Evolutionary conservation across 1,140 invertebrate genomes (phyloP).

Genomic region (Rhynchophorus ferrugineus): DNA sequence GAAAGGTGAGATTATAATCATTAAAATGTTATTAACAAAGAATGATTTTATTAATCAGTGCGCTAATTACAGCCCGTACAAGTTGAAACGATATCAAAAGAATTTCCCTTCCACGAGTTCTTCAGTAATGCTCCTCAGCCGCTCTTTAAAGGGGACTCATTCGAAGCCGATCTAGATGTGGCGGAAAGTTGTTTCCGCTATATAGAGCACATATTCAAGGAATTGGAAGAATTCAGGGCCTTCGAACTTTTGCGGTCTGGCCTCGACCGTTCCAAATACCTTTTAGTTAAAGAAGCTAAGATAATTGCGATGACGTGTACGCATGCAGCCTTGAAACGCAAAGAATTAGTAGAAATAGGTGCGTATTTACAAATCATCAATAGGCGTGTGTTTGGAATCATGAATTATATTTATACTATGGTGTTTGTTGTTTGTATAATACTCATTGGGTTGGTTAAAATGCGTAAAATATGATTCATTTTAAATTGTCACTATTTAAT

Average conservation of each 20-base stretch:
- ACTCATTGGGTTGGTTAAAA: no score
- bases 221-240: constrained; percentile 95
- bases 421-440: no score
- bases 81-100: constrained; percentile 50
- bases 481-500: no score
- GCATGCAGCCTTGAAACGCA: constrained; percentile 93
- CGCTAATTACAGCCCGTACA: constrained; percentile 35
- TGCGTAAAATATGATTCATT: no score
- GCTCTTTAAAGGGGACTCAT: constrained; percentile 73
- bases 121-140: constrained; percentile 90
- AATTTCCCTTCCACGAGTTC: constrained; percentile 90
- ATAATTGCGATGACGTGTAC: constrained; percentile 99
- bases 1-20: constrained; percentile 31
- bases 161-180: constrained; percentile 83
- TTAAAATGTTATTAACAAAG: no score
- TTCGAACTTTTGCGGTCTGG: constrained; percentile 95
- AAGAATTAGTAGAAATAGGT: constrained; percentile 91
- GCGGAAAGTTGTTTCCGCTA: constrained; percentile 93
- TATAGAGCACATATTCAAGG: constrained; percentile 92
- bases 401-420: no score
- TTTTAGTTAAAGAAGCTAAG: constrained; percentile 97
- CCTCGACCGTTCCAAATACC: constrained; percentile 89
- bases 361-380: no score
- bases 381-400: no score
- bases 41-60: no score